phyloP scores from a whole-genome alignment of 1,140 invertebrate species.

The Camponotus floridanus region DNA sequence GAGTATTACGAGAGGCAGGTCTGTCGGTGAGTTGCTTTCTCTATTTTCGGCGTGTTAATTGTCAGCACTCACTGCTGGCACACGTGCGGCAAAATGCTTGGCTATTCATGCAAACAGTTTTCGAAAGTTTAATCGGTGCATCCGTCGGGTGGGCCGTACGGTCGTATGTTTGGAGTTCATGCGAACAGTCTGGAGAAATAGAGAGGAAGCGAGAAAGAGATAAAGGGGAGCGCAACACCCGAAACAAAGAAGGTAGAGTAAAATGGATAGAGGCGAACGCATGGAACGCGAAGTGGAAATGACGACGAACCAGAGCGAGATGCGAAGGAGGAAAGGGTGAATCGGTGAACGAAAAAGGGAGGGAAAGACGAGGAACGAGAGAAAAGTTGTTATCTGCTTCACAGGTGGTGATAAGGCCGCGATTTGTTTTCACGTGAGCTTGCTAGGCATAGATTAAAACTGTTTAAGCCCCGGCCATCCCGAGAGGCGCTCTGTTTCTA shows the following conservation, averaged over 20 bases:
- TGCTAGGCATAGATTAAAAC: constrained; percentile 79
- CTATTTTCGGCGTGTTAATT: constrained; percentile 80
- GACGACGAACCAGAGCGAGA: constrained; percentile 48
- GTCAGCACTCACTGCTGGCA: constrained; percentile 79
- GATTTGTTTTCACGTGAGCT: constrained; percentile 80
- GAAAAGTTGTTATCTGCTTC: constrained; percentile 82
- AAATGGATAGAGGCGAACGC: constrained; percentile 34
- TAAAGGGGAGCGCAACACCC: constrained; percentile 34
- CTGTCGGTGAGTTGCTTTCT: constrained; percentile 70
- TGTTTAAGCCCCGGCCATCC: constrained; percentile 74
- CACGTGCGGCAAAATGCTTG: constrained; percentile 77
- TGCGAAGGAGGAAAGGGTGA: constrained; percentile 25
- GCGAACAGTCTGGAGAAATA: constrained; percentile 71
- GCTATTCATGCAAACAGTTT: constrained; percentile 84
- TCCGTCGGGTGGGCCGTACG: constrained; percentile 76
- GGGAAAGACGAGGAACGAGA: constrained; percentile 64
- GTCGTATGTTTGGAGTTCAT: constrained; percentile 77
- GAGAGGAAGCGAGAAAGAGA: constrained; percentile 57
- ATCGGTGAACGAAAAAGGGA: constrained; percentile 40
- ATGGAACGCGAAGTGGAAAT: constrained; percentile 48
- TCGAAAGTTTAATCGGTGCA: constrained; percentile 83
- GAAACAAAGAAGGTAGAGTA: constrained; percentile 46
- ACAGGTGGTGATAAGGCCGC: constrained; percentile 81
- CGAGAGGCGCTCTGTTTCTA: constrained; percentile 72
- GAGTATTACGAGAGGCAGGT: constrained; percentile 62